Evolutionary conservation across 2,888 invertebrate species (phyloP), one percentile per base, ranked within the genome.

Genomic region (Drosophila quasianomalipes): DNA sequence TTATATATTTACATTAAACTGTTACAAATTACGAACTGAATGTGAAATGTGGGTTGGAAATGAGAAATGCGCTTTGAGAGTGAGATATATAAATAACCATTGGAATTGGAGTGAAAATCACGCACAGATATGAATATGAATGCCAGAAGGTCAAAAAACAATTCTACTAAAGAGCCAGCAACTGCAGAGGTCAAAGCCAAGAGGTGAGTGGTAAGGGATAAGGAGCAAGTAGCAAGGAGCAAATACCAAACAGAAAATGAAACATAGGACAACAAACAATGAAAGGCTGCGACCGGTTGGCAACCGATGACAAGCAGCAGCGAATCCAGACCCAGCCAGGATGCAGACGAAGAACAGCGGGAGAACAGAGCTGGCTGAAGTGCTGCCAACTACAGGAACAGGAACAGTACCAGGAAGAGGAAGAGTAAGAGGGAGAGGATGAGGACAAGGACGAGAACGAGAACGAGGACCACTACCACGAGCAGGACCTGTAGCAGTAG

Each of bases 121-220:
- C n/a, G 57, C 53, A 22, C 65, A 51, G 57, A 79, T 77, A 77
- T 80, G 83, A 82, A 80, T 81, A 80, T 77, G 74, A 74, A 81
- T 74, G 81, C 65, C 70, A 79, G 71, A 77, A 82, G 81, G 80
- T 75, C 78, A 78, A 70, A 81, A 81, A 83, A 81, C 81, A 78
- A 81, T 81, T 74, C 61, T 55, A 74, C 66, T 73, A 77, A 81
- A 76, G 78, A 78, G 68, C 58, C 58, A 28, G 63, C 53, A 66
- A 28, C 62, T 63, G n/a, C 49, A 59, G 57, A 35, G 63, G 19
- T 28, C 39, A n/a, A 3, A 19, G 39, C 52, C 58, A 41, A 75
- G 62, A 55, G 61, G n/a, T 9, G 57, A 26, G 57, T 41, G 31
- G 41, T 63, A 60, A 28, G 35, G 28, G 10, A 22, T 26, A 26